Percentiles rank a stretch among this genome's conserved stretches.
These are phyloP conservation scores for Porites cylindrica DNA, from an alignment of 92 coral and sea anemone genomes.

Conservation along the genomic window DNA sequence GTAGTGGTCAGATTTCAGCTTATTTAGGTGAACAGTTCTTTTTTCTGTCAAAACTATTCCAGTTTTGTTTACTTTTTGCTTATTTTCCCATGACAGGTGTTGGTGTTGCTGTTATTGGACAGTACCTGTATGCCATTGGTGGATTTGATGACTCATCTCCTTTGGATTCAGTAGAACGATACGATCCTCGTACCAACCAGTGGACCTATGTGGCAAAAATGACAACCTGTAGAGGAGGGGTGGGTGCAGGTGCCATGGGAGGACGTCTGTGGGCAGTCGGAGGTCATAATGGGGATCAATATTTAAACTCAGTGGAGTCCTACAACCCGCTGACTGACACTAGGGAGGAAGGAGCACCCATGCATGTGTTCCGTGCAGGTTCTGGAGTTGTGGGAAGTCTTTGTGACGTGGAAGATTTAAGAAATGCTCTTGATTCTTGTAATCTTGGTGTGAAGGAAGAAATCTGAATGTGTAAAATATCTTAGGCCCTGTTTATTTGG, in stretches of 20 bases:
- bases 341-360: conserved; percentile 89
- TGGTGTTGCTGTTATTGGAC: conserved; percentile 93
- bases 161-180: conserved; percentile 89
- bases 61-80: not conserved
- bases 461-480: not conserved
- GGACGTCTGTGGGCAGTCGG: conserved; percentile 97
- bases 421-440: conserved; percentile 58
- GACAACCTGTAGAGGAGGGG: conserved; percentile 96
- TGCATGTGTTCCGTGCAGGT: conserved; percentile 94
- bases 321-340: conserved; percentile 78
- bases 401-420: conserved; percentile 81
- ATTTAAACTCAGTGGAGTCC: conserved; percentile 93
- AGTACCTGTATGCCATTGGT: conserved; percentile 88
- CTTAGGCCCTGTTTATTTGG: too few relatives aligned
- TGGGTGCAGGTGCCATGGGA: conserved; percentile 96
- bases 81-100: conserved; percentile 67
- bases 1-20: too few relatives aligned
- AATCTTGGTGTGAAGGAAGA: conserved; percentile 27
- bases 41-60: too few relatives aligned
- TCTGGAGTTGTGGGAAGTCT: conserved; percentile 92
- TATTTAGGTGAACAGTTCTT: too few relatives aligned
- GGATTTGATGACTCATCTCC: conserved; percentile 98
- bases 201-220: conserved; percentile 92
- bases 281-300: conserved; percentile 94
- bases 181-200: conserved; percentile 76